Base-by-base conservation (phyloP, 2,888 invertebrate genomes). In the Nipponacmea schrenckii region DNA sequence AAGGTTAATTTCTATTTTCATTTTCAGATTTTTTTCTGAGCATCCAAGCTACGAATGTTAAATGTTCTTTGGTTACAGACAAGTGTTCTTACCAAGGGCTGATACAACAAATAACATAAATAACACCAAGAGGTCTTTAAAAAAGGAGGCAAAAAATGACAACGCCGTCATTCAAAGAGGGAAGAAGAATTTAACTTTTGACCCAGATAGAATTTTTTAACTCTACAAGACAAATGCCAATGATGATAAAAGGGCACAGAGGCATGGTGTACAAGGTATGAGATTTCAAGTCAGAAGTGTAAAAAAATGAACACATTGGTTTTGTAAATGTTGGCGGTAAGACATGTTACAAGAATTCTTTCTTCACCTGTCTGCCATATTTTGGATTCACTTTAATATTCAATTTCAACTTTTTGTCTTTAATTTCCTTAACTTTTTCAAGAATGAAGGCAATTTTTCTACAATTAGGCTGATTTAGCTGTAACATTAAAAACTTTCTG, bases 181-280 rank as follows among this genome's bases (percentile, higher is more conserved):
- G 20, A 14, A 56, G 24, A 56, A 56, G 56, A 24, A 24, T 56
- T 56, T 56, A 56, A 56, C 56, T 56, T 56, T 56, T 56, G 56
- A 56, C 56, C 56, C 24, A 24, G 10, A 24, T 56, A 14, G 20
- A 56, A 12, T 56, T 56, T 56, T 56, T 56, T 56, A 24, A 56
- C 24, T 20, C 20, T 24, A 24, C 20, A 56, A 56, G 56, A 56
- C 24, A 56, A 56, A 56, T 56, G 24, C 24, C n/a, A 24, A 56
- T 20, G 14, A 24, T 56, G 56, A 56, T 24, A 17, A 56, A 56
- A 56, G 56, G 56, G 56, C 56, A 56, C 20, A 10, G 20, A 56
- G 56, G 56, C 56, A 56, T 56, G 56, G 56, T 56, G 56, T 56
- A 56, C 56, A 24, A 56, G 20, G 20, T 20, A 56, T 56, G 56